Conservation (phyloP, 2,888 invertebrate genomes). For the Stenurella melanura region DNA sequence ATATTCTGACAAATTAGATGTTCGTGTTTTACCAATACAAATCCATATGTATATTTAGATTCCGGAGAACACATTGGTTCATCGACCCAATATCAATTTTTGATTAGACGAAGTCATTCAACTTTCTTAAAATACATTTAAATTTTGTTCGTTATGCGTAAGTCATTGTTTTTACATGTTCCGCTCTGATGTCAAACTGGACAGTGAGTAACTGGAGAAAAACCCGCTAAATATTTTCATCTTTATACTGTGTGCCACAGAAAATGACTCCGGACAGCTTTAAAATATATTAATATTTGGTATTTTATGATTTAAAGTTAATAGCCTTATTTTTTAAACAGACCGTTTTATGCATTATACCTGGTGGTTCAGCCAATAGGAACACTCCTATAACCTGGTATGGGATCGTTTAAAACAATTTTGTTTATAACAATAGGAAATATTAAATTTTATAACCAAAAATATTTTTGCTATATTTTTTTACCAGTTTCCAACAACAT, state of each 20-base stretch:
- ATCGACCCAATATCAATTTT: constrained; percentile 65
- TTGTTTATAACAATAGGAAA: too few relatives aligned
- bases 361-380: too few relatives aligned
- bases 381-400: too few relatives aligned
- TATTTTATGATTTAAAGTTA: too few relatives aligned
- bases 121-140: constrained; percentile 57
- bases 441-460: too few relatives aligned
- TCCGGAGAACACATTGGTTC: constrained; percentile 52
- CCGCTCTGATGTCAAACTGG: constrained; percentile 1
- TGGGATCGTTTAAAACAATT: too few relatives aligned
- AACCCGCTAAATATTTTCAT: background rate
- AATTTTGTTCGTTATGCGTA: constrained; percentile 14
- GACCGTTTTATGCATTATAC: too few relatives aligned
- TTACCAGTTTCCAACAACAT: too few relatives aligned
- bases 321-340: too few relatives aligned
- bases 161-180: constrained; percentile 20
- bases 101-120: constrained; percentile 63
- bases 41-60: constrained; percentile 46
- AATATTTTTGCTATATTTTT: too few relatives aligned
- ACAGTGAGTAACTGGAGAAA: background rate
- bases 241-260: background rate
- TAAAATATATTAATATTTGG: too few relatives aligned
- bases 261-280: too few relatives aligned
- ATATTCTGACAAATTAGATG: constrained; percentile 32
- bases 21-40: constrained; percentile 35